Base-by-base conservation (phyloP, 2,797 vertebrate genomes). In the Acipenser oxyrinchus region DNA sequence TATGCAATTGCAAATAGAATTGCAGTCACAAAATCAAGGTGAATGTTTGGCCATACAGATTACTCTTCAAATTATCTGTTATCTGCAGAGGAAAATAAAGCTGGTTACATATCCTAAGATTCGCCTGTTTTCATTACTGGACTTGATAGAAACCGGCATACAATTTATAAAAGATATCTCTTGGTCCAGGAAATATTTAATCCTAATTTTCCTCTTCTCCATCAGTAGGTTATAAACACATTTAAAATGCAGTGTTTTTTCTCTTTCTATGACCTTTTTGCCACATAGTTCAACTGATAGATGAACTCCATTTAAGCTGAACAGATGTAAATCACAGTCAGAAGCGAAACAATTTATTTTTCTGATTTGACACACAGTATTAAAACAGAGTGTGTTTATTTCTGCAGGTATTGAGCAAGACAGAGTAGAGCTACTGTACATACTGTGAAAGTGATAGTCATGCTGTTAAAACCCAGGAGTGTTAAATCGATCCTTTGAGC, bases 241-340 rank as follows among this genome's bases (percentile, higher is more conserved):
- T 70, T 75, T 74, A 65, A 76, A 80, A 78, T 63, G 79, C 72
- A 71, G 66, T 70, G 71, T 15, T 72, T 63, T 75, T 63, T 75
- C 72, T 70, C 71, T 64, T 72, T 75, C 81, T 75, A 66, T 81
- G 73, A 78, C 80, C 82, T 83, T 79, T 68, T 73, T 76, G 71
- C 77, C 76, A 73, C 55, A 70, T 85, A 73, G 71, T 63, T 70
- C 75, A 78, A 68, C 75, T 81, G 80, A 84, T 74, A 83, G 83
- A 85, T 82, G 78, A 84, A 74, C 75, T 71, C 74, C 66, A 58
- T 77, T 79, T 77, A 67, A 78, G 68, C 71, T 73, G 65, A 77
- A 80, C 76, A 84, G 82, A 78, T 70, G 75, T 75, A 82, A 82
- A 82, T 86, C 74, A 72, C 70, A 71, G 4, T 75, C 62, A 74